These are phyloP conservation scores for Ellobius talpinus DNA, from an alignment of 2,113 vertebrate species.

Conservation along the genomic window DNA sequence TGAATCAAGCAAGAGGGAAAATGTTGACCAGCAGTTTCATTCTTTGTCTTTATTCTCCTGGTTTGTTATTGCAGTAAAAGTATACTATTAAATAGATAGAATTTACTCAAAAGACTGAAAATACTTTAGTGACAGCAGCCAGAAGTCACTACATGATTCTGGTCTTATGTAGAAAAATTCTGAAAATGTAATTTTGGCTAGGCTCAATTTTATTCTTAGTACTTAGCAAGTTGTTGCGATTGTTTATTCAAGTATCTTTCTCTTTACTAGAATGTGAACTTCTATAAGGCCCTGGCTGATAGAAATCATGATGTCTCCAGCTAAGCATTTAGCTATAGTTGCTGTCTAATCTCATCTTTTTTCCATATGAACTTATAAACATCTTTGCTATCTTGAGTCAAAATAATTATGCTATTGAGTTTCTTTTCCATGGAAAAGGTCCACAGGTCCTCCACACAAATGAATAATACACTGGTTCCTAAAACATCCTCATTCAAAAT, in stretches of 20 bases:
- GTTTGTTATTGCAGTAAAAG: slow-evolving; percentile 9
- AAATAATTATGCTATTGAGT: not conserved
- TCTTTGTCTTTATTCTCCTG: not conserved
- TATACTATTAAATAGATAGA: not conserved
- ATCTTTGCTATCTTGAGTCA: not conserved
- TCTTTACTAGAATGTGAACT: not conserved
- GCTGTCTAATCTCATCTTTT: not conserved
- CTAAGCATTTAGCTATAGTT: not conserved
- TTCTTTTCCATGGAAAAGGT: slow-evolving; percentile 39
- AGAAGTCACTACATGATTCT: not conserved
- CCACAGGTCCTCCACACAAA: not conserved
- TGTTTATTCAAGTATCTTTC: not conserved
- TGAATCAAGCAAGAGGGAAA: not conserved
- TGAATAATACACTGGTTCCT: not conserved
- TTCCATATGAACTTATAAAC: not conserved
- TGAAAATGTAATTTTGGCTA: not conserved
- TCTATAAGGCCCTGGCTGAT: not conserved
- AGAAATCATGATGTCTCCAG: not conserved
- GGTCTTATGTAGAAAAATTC: not conserved
- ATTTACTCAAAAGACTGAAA: not conserved
- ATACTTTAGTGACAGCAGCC: not conserved
- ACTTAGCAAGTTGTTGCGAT: not conserved
- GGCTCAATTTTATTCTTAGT: not conserved
- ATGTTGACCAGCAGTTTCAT: not conserved
- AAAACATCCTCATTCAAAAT: slow-evolving; percentile 24